Evolutionary conservation across 2,797 vertebrate species (phyloP).

Genomic region (Melanogrammus aeglefinus): DNA sequence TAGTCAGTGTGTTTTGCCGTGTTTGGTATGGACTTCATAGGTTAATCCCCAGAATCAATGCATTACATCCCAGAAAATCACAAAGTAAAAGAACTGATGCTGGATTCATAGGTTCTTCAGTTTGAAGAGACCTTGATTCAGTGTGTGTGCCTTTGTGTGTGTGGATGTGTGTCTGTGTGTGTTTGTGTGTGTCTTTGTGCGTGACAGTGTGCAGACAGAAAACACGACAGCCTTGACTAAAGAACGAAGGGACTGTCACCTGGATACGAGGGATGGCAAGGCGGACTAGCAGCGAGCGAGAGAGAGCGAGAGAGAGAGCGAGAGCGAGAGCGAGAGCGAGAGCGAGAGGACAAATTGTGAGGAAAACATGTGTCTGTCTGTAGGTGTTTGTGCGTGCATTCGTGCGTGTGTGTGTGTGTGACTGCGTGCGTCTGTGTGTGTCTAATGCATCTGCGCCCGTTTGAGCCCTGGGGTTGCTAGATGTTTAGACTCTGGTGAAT

Average conservation of each 20-base stretch:
- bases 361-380: constrained; percentile 13
- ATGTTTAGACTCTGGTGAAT: constrained; percentile 8
- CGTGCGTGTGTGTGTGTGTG: constrained; percentile 10
- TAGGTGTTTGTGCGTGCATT: not conserved
- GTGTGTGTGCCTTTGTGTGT: not conserved
- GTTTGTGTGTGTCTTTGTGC: not conserved
- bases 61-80: not conserved
- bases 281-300: too few relatives aligned
- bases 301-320: constrained; percentile 8
- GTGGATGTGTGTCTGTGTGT: not conserved
- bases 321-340: constrained; percentile 19
- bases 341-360: constrained; percentile 20
- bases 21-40: too few relatives aligned
- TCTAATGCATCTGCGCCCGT: constrained; percentile 19
- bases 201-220: constrained; percentile 48
- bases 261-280: constrained; percentile 41
- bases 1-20: too few relatives aligned
- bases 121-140: not conserved
- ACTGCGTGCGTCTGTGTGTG: constrained; percentile 8
- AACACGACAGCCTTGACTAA: constrained; percentile 48
- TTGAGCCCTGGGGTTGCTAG: constrained; percentile 23
- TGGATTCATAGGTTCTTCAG: not conserved
- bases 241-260: constrained; percentile 48
- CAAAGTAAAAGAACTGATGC: too few relatives aligned
- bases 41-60: too few relatives aligned